Evolutionary conservation across 2,113 vertebrate genomes (phyloP), one percentile per base, ranked within the genome.

Genomic region (Gnathonemus longibarbis): DNA sequence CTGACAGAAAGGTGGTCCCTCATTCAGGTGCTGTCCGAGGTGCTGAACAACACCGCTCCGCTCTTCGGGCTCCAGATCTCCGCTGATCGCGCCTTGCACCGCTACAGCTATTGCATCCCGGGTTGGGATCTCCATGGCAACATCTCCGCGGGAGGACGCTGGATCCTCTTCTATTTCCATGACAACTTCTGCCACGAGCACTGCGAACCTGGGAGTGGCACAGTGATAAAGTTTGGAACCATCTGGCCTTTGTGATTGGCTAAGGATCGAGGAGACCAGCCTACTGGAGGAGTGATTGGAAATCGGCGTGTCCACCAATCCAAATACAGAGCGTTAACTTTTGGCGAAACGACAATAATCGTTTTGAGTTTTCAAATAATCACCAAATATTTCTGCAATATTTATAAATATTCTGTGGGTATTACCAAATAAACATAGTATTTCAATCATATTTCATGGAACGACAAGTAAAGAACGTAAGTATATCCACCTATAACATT

Each of bases 161-260:
- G 93, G 93, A 95, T 92, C 91, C 74, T 93, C 94, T 93, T 95
- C 93, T 90, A 96, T 98, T 96, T 96, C 97, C 97, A 99, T 98
- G 95, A 97, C 96, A 97, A 98, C 97, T 93, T 90, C 93, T 93
- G 93, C 94, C 91, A 85, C 90, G 91, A 93, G 58, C 88, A 88
- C 90, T 80, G 90, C 88, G 93, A 89, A 27, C 2, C 90, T 24
- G 89, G 87, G 90, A 31, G 94, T 94, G 95, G 90, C 92, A 93
- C 85, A 92, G 90, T 27, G 89, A 17, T 91, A 90, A 96, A 95
- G 96, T 96, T 95, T 95, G 94, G 94, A 62, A 90, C 77, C 45
- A 53, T 0, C n/a, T 91, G 24, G 24, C 3, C 35, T 3, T 31
- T 58, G 49, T 92, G 92, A 97, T 97, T 98, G 97, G 97, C 70